Conservation (phyloP, 2,888 invertebrate genomes). For the Mimumesa dahlbomi region DNA sequence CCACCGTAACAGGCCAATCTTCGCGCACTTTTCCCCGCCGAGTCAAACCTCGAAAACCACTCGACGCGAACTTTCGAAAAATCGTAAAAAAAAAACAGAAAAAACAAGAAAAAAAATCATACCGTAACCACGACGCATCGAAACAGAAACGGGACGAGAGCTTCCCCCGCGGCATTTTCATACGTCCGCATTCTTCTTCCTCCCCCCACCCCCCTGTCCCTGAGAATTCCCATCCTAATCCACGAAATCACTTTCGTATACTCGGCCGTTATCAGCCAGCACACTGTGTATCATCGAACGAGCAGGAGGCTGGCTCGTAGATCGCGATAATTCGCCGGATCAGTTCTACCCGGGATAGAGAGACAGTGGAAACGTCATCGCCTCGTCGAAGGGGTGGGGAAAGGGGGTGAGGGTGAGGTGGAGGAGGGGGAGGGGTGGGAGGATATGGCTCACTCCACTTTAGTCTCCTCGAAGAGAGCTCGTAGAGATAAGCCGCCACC, state of each 20-base stretch:
- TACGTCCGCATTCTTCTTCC: too few relatives aligned
- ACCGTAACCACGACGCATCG: too few relatives aligned
- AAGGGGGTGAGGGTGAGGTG: conserved; percentile 13
- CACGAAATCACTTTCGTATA: conserved; percentile 34
- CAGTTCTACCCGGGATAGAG: conserved; percentile 42
- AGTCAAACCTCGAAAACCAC: too few relatives aligned
- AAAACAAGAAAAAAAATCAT: too few relatives aligned
- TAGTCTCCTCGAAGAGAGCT: conserved; percentile 64
- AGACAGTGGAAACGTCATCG: conserved; percentile 63
- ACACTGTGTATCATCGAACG: conserved; percentile 52
- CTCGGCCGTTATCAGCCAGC: conserved; percentile 41
- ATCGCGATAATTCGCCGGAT: conserved; percentile 65
- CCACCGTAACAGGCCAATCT: too few relatives aligned
- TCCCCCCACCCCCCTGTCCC: too few relatives aligned
- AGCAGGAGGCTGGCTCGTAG: conserved; percentile 18
- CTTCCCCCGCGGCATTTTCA: too few relatives aligned
- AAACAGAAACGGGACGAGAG: too few relatives aligned
- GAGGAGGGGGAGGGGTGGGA: conserved; percentile 22
- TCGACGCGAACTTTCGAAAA: too few relatives aligned
- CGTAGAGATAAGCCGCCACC: conserved; percentile 72
- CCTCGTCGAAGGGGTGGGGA: conserved; percentile 33
- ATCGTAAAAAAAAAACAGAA: too few relatives aligned
- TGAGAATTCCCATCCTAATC: too few relatives aligned
- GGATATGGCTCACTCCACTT: conserved; percentile 67
- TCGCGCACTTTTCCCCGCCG: too few relatives aligned